Base-by-base conservation (phyloP, 2,797 vertebrate genomes). In the Telmatherina bonti region DNA sequence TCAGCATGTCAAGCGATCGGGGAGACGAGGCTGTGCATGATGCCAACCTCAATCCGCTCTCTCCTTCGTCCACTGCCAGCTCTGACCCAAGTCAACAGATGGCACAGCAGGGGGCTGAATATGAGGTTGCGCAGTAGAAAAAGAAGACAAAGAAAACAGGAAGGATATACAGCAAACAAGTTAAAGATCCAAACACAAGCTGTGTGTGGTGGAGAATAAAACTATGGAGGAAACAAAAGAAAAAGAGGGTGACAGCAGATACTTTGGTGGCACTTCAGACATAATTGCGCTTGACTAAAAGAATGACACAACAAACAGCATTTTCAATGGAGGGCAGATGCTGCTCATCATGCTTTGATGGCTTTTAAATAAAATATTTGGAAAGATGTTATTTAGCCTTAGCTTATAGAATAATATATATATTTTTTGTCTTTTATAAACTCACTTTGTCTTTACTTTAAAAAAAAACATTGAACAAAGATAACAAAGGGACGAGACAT, bases 41-140 rank as follows among this genome's bases (percentile, higher is more conserved):
- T 82, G 82, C 77, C 79, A 81, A 49, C 55, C 16, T 55, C 65
- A 57, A 5, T 41, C 67, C 53, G 7, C 62, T 53, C 24, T 41
- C 54, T 62, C 61, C 54, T 72, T 62, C 38, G 16, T 62, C 64
- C 26, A 2, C 55, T 76, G 70, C 67, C 76, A 80, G 63, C 69
- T 55, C 49, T 33, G 36, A 43, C 73, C 79, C 77, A 67, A 82
- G 72, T 79, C 70, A 86, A 82, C 93, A 93, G 92, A 93, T 91
- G 91, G 89, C 64, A 73, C 65, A 68, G 57, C 30, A 22, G 59
- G n/a, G 53, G 41, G 56, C 43, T 75, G 36, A 70, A 67, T 60
- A 66, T 74, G 71, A 81, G 64, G 47, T 38, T 54, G 18, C 80
- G 79, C 4, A 29, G 47, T 22, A 58, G 74, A 74, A 57, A 67